These are phyloP conservation scores for Chrysomallon squamiferum DNA, from an alignment of 1,140 invertebrate species.

Conservation along the genomic window DNA sequence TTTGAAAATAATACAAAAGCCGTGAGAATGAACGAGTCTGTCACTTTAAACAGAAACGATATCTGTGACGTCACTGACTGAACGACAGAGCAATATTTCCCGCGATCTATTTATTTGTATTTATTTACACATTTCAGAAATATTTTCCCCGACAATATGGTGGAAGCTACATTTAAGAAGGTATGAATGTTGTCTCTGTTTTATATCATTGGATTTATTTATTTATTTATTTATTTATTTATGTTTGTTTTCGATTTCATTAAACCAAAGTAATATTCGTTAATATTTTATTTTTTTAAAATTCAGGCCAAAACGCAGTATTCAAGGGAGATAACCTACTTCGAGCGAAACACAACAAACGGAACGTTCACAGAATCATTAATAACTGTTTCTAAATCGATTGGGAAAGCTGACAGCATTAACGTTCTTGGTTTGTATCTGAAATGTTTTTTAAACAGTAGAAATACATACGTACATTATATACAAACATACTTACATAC, in stretches of 20 bases:
- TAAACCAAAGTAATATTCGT: neutral
- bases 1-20: no score
- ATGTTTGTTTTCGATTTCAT: no score
- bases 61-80: no score
- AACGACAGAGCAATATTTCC: no score
- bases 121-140: constrained; percentile 64
- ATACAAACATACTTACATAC: no score
- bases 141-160: constrained; percentile 87
- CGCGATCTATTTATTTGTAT: neutral
- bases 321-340: neutral
- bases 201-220: no score
- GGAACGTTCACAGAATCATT: constrained; percentile 13
- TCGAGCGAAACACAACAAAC: constrained; percentile 25
- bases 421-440: constrained; percentile 78
- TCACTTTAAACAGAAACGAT: no score
- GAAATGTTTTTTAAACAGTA: no score
- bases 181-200: neutral
- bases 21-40: no score
- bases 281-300: neutral
- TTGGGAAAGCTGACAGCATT: constrained; percentile 74
- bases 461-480: no score
- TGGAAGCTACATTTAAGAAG: constrained; percentile 68
- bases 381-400: constrained; percentile 19
- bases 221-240: no score
- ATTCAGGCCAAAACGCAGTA: constrained; percentile 31